Base-by-base conservation (phyloP, 53 echinoderm and acorn worm species). In the Actinopyga echinites region DNA sequence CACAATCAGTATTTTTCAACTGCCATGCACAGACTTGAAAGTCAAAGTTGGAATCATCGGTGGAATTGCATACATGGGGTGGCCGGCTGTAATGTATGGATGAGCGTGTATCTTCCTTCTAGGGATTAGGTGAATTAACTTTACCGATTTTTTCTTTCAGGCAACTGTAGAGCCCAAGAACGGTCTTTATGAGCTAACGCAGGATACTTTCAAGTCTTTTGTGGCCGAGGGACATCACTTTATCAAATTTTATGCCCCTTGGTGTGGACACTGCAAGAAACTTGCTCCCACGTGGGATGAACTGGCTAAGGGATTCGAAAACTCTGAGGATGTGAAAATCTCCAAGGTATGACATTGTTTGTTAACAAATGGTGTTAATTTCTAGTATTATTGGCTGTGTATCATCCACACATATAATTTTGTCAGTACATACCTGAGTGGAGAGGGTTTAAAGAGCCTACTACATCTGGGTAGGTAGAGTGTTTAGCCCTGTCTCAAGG, bases 191-290 rank as follows among this genome's bases (percentile, higher is more conserved):
- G 91, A 91, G 55, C 87, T 91, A 15, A 91, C 91, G 8, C 56
- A 71, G 28, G 66, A 34, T n/a, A 85, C 57, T 34, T 91, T 91
- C 77, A 88, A 91, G 67, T 67, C 67, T 33, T 87, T 88, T 60
- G 65, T 91, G 2, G 64, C 63, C 11, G 84, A 53, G 38, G 91
- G 91, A 25, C 80, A 78, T 52, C 91, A 91, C 38, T 91, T 91
- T 20, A 79, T 91, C 73, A 88, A 91, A 79, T 91, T 91, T 35
- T 91, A 91, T 44, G 91, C 91, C 59, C 91, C 91, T 0, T 91
- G 91, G 91, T 91, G 91, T 37, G 91, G 91, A 53, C 91, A 91
- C 85, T 90, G 90, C 83, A 90, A 90, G 68, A 73, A 75, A 64
- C 69, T 90, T 21, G 90, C 90, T 32, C 90, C 90, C 1, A 62